These are phyloP conservation scores for Halcyon smyrnensis DNA, from an alignment of 2,797 vertebrate genomes.

Conservation along the genomic window DNA sequence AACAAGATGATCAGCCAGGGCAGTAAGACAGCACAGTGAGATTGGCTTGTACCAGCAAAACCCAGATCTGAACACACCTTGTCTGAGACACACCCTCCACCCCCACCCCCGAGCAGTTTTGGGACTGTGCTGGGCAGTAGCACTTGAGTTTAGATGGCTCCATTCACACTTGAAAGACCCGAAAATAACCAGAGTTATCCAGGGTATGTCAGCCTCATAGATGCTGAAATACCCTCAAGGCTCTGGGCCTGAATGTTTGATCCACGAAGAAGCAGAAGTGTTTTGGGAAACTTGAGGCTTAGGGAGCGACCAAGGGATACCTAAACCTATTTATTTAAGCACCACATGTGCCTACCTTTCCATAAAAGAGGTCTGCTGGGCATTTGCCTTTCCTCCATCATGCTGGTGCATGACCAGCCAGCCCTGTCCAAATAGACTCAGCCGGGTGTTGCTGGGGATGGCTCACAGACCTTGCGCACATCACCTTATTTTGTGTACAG, in stretches of 20 bases:
- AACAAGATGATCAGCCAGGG: background rate
- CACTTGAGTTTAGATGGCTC: background rate
- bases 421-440: background rate
- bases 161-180: background rate
- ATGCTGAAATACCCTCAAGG: background rate
- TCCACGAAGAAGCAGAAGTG: background rate
- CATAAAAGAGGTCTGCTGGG: background rate
- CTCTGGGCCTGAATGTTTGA: background rate
- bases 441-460: background rate
- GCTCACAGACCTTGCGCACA: background rate
- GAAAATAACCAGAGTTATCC: background rate
- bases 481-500: background rate
- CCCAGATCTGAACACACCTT: background rate
- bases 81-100: background rate
- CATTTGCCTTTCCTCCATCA: background rate
- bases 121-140: background rate
- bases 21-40: background rate
- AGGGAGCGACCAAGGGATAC: background rate
- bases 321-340: background rate
- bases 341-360: fast-evolving
- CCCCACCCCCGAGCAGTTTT: background rate
- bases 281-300: background rate
- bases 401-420: background rate
- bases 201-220: background rate
- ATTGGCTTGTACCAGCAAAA: background rate